Evolutionary conservation across 2,888 invertebrate genomes (phyloP).

Genomic region (Epirrita christyi): DNA sequence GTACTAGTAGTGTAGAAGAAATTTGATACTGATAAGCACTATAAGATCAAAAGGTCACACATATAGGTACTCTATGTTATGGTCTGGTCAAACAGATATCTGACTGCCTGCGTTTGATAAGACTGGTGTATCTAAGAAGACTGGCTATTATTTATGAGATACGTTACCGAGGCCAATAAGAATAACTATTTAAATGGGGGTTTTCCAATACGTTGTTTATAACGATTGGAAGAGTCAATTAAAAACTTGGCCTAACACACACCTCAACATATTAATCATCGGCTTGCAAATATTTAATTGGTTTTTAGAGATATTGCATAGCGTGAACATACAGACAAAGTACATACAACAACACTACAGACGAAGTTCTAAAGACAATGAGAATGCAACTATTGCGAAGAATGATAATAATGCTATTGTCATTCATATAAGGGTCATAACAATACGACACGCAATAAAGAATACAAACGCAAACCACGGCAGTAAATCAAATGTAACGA

Average conservation of each 20-base stretch:
- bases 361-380: neutral
- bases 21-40: slow-evolving; percentile 3
- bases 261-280: no score
- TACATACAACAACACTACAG: no score
- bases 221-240: no score
- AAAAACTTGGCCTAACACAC: no score
- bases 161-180: neutral
- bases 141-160: neutral
- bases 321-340: no score
- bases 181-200: no score
- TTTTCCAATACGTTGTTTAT: no score
- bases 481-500: slow-evolving; percentile 35
- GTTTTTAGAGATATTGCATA: no score
- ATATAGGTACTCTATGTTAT: no score
- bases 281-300: no score
- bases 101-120: neutral
- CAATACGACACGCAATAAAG: slow-evolving; percentile 20
- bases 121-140: neutral
- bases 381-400: slow-evolving; percentile 14
- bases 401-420: slow-evolving; percentile 19
- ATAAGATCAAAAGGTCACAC: neutral
- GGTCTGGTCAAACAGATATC: neutral
- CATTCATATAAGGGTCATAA: slow-evolving; percentile 18
- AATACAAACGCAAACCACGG: slow-evolving; percentile 12
- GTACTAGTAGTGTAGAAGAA: slow-evolving; percentile 7